Evolutionary conservation across 2,888 invertebrate species (phyloP), one percentile per base, ranked within the genome.

Genomic region (Nephrocerus scutellatus): DNA sequence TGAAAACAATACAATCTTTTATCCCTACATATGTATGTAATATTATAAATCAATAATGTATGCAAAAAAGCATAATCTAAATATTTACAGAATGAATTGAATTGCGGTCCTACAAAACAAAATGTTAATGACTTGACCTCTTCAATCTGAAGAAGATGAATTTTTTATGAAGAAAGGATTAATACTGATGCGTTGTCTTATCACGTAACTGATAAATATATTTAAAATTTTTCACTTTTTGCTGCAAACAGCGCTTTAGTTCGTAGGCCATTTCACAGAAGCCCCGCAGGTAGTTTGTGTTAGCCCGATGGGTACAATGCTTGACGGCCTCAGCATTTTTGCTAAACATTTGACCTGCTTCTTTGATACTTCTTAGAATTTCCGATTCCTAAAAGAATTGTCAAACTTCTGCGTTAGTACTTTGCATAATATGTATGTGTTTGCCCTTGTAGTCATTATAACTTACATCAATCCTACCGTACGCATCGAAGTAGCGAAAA

Each of bases 381-480:
- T 55, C 55, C 0, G 20, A 10, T 35, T 40, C 40, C 55, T 55
- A 18, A 3, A 39, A 40, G n/a, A 29, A 20, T 15, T 6, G 28
- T 13, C 8, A 30, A 14, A 14, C 5, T n/a, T n/a, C n/a, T 22
- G 10, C n/a, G 7, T 23, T 23, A n/a, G 23, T 23, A n/a, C n/a
- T n/a, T n/a, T n/a, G n/a, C n/a, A n/a, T n/a, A n/a, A n/a, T n/a
- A n/a, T n/a, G n/a, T 4, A 23, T 23, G 4, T 23, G 6, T 3
- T n/a, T 10, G n/a, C 12, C 12, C 10, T 4, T 10, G 13, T 24
- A 24, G 4, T 9, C 19, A n/a, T 13, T 22, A n/a, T n/a, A n/a
- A 18, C 50, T 41, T 43, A 57, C 57, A 50, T 57, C 53, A n/a
- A 57, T 10, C 31, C 57, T 43, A 21, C 55, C 57, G 24, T 56